Conservation (phyloP, 2,888 invertebrate species). For the Acanthosoma haemorrhoidale region DNA sequence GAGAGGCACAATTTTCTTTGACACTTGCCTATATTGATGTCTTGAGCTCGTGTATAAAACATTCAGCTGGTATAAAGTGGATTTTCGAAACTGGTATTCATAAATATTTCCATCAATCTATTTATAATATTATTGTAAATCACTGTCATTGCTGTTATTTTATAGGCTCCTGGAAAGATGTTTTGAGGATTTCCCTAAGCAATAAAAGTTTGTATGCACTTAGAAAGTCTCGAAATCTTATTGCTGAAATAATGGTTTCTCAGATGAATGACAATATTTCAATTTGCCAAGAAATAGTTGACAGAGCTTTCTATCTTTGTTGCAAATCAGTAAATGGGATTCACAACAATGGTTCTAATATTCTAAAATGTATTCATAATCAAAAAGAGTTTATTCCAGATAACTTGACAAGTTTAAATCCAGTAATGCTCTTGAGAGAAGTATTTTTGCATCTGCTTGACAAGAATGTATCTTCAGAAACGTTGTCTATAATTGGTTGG, state of each 20-base stretch:
- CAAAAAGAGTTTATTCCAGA: conserved; percentile 4
- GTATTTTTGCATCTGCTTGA: background rate
- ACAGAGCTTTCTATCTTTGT: background rate
- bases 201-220: conserved; percentile 13
- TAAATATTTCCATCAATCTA: background rate
- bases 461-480: background rate
- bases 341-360: background rate
- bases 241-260: conserved; percentile 5
- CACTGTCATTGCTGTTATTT: background rate
- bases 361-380: background rate
- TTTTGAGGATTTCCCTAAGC: conserved; percentile 2
- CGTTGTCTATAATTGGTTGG: background rate
- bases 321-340: background rate
- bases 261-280: background rate
- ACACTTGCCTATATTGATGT: background rate
- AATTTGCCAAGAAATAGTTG: background rate
- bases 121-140: background rate
- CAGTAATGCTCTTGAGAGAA: conserved; percentile 13
- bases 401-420: background rate
- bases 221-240: background rate
- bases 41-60: background rate
- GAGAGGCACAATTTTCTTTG: background rate
- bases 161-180: conserved; percentile 24
- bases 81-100: conserved; percentile 3
- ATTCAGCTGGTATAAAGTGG: conserved; percentile 12